These are phyloP conservation scores for Argyresthia albistria DNA, from an alignment of 2,888 invertebrate genomes.

Conservation along the genomic window DNA sequence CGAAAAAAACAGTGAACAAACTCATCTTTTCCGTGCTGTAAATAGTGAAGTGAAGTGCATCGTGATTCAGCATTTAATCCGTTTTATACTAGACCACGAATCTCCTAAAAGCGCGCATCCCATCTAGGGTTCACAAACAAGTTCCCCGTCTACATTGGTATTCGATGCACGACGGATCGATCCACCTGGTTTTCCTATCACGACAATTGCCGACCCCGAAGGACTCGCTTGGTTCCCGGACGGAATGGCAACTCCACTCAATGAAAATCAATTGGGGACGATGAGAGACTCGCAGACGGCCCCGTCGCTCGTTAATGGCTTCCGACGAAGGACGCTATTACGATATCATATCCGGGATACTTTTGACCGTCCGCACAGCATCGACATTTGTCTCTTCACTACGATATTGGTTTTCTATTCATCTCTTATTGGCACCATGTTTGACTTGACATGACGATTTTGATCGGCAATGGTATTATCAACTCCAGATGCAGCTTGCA, in stretches of 20 bases:
- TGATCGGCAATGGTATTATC: no score
- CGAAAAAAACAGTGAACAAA: no score
- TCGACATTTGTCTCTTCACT: neutral
- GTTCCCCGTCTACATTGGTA: conserved; percentile 18
- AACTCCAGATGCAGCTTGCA: neutral
- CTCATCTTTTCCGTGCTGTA: no score
- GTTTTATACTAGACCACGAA: no score
- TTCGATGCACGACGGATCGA: conserved; percentile 53
- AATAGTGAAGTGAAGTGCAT: no score
- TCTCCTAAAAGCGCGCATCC: no score
- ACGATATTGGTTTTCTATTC: neutral
- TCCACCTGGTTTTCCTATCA: conserved; percentile 70
- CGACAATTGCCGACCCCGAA: conserved; percentile 60
- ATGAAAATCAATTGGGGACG: conserved; percentile 64
- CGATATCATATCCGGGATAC: conserved; percentile 17
- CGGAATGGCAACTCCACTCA: conserved; percentile 61
- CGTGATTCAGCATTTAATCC: no score
- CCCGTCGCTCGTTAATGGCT: conserved; percentile 54
- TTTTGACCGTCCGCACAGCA: conserved; percentile 4
- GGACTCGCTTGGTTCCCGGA: conserved; percentile 40
- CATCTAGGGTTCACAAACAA: no score
- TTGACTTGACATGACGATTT: neutral
- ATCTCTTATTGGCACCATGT: neutral
- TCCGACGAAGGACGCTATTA: conserved; percentile 38
- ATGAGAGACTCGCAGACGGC: conserved; percentile 28